Conservation (phyloP, 35 echinoderm and acorn worm genomes). For the Hemicentrotus pulcherrimus region DNA sequence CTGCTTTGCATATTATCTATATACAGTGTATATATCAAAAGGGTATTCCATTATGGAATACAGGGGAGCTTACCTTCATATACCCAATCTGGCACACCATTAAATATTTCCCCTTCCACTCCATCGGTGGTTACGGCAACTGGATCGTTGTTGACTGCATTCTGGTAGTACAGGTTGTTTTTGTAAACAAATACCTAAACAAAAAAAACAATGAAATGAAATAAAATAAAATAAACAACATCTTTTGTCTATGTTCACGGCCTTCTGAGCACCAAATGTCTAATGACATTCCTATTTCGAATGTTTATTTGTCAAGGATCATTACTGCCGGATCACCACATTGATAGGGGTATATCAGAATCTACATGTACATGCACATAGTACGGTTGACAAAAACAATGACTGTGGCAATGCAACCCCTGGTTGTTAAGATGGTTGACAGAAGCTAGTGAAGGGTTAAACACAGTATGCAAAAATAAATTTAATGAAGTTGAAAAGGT, state of each 20-base stretch:
- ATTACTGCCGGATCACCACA: too few relatives aligned
- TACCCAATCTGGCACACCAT: slow-evolving; percentile 73
- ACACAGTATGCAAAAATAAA: too few relatives aligned
- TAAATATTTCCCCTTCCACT: slow-evolving; percentile 46
- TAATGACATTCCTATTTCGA: too few relatives aligned
- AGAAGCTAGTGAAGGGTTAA: too few relatives aligned
- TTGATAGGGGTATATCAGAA: too few relatives aligned
- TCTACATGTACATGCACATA: too few relatives aligned
- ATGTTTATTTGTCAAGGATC: too few relatives aligned
- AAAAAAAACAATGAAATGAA: background rate
- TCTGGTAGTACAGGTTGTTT: slow-evolving; percentile 65
- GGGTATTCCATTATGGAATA: background rate
- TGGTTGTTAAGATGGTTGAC: too few relatives aligned
- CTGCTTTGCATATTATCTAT: background rate
- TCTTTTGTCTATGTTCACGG: background rate
- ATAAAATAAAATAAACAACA: background rate
- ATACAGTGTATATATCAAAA: background rate
- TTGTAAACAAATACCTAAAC: slow-evolving; percentile 60
- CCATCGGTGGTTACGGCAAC: slow-evolving; percentile 47
- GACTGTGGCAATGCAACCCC: too few relatives aligned
- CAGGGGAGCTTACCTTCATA: slow-evolving; percentile 58
- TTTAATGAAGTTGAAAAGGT: too few relatives aligned
- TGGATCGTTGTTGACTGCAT: slow-evolving; percentile 30
- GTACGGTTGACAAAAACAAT: too few relatives aligned
- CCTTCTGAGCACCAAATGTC: background rate